A percentile compares a stretch with the other conserved stretches of the same genome.
Evolutionary conservation across 2,888 invertebrate species (phyloP).

Genomic region (Allolobophora icterica): DNA sequence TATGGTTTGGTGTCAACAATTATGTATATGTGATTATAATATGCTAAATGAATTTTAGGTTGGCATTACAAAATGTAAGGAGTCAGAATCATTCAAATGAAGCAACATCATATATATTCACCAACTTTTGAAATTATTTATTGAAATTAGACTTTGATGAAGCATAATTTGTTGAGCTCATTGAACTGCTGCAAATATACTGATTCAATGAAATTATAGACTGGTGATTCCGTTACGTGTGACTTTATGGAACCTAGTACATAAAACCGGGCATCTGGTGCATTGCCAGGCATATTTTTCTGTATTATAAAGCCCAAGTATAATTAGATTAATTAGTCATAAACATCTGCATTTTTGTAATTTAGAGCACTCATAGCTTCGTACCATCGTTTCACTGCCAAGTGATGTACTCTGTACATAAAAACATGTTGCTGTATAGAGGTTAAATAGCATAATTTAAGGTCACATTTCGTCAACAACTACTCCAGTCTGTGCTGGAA

Average conservation of each 20-base stretch:
- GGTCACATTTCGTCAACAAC: neutral
- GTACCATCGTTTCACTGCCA: neutral
- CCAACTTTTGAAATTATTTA: too few species aligned
- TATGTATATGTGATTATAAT: neutral
- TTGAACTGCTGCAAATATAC: neutral
- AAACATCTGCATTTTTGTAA: neutral
- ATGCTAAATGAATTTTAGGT: neutral
- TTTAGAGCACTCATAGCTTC: neutral
- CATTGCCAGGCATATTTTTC: neutral
- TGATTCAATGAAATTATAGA: neutral
- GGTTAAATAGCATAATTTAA: neutral
- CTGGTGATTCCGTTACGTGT: neutral
- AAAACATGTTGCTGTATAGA: neutral
- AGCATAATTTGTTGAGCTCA: neutral
- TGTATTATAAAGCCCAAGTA: neutral
- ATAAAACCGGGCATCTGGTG: neutral
- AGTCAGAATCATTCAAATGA: neutral
- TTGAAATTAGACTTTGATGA: too few species aligned
- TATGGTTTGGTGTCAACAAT: too few species aligned
- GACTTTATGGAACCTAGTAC: neutral
- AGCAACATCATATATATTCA: too few species aligned
- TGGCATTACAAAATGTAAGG: neutral
- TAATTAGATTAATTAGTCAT: neutral
- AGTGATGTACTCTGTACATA: neutral
- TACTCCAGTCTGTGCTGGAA: neutral